A percentile compares a stretch with the other conserved stretches of the same genome.
Evolutionary conservation across 2,888 invertebrate genomes (phyloP).

Genomic region (Kryphioiulus occultus): DNA sequence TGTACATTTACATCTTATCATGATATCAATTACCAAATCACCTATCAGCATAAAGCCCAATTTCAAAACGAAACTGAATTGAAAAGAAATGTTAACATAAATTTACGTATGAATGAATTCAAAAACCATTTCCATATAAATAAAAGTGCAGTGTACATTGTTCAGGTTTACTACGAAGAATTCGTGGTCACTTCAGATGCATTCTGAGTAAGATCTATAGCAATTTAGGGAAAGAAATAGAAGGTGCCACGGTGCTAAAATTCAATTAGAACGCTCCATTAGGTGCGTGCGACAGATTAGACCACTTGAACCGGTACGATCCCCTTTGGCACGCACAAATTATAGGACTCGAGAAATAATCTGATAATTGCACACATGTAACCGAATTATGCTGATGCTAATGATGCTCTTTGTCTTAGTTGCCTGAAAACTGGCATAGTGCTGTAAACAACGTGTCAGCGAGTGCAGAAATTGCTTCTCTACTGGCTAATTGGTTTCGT

Average conservation of each 20-base stretch:
- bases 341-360: background rate
- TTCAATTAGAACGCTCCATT: background rate
- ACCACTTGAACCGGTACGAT: background rate
- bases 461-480: constrained; percentile 5
- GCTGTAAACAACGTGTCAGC: background rate
- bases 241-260: background rate
- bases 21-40: too few relatives aligned
- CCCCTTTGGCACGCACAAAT: background rate
- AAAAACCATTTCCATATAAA: too few relatives aligned
- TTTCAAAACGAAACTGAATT: too few relatives aligned
- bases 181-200: too few relatives aligned
- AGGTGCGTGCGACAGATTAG: background rate
- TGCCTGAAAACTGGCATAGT: background rate
- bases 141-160: too few relatives aligned
- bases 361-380: background rate
- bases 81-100: too few relatives aligned
- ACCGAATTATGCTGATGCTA: background rate
- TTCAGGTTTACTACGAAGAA: too few relatives aligned
- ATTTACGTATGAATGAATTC: too few relatives aligned
- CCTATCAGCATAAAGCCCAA: too few relatives aligned
- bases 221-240: too few relatives aligned
- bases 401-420: background rate
- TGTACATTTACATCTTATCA: too few relatives aligned
- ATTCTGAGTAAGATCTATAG: too few relatives aligned
- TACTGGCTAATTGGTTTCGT: background rate